phyloP scores from a whole-genome alignment of 1,140 invertebrate species.

The Brachionus paranguensis region DNA sequence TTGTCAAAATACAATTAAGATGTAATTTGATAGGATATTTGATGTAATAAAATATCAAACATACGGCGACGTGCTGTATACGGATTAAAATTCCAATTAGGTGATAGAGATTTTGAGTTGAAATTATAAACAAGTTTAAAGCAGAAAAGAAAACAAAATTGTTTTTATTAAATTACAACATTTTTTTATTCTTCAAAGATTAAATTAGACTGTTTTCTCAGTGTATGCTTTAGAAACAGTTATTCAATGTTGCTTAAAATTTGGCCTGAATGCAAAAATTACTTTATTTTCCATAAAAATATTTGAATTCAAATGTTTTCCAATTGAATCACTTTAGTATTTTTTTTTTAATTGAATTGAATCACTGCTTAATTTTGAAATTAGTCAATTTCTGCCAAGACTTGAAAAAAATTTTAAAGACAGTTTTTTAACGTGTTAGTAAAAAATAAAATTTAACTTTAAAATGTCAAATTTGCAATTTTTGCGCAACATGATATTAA shows the following conservation, averaged over 20 bases:
- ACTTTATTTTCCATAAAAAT: too few species aligned
- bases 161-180: neutral
- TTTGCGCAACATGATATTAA: neutral
- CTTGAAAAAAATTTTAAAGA: too few species aligned
- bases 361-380: too few species aligned
- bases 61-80: neutral
- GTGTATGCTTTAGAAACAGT: neutral
- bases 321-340: too few species aligned
- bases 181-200: neutral
- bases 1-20: neutral
- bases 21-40: neutral
- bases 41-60: neutral
- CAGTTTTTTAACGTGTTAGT: too few species aligned
- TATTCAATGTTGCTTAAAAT: neutral
- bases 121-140: neutral
- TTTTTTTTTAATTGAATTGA: too few species aligned
- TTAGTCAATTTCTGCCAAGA: too few species aligned
- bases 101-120: neutral
- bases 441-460: too few species aligned
- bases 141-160: neutral
- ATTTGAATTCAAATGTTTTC: neutral
- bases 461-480: neutral
- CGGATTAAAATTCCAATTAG: conserved; percentile 19
- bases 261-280: neutral
- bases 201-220: neutral